Evolutionary conservation across 2,113 vertebrate genomes (phyloP).

Genomic region (Eudyptes chrysolophus): DNA sequence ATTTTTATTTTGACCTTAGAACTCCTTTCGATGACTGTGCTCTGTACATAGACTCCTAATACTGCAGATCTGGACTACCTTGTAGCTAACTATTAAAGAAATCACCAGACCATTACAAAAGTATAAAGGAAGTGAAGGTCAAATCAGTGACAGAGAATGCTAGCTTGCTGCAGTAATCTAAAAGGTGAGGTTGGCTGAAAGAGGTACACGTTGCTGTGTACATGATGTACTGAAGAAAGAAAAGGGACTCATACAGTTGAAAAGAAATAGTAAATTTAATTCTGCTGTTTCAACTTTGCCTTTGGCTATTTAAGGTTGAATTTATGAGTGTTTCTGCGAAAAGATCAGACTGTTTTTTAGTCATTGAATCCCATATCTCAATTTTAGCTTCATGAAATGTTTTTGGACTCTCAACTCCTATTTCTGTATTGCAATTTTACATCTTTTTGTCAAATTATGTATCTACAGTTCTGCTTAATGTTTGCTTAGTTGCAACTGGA

Average conservation of each 20-base stretch:
- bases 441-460: background rate
- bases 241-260: background rate
- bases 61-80: background rate
- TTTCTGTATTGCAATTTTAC: background rate
- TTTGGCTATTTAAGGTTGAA: background rate
- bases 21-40: background rate
- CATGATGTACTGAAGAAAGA: background rate
- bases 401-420: background rate
- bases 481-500: background rate
- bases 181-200: background rate
- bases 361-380: background rate
- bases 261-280: background rate
- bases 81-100: slow-evolving; percentile 31
- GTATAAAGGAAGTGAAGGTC: slow-evolving; percentile 29
- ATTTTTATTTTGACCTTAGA: background rate
- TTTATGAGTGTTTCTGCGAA: background rate
- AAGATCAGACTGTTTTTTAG: background rate
- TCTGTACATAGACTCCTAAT: background rate
- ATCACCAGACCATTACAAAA: slow-evolving; percentile 18
- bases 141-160: background rate
- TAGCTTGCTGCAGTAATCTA: background rate
- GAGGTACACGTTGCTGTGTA: background rate
- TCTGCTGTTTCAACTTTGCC: background rate
- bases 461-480: background rate
- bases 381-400: background rate